Evolutionary conservation across 2,797 vertebrate genomes (phyloP).

Genomic region (Hipposideros larvatus): DNA sequence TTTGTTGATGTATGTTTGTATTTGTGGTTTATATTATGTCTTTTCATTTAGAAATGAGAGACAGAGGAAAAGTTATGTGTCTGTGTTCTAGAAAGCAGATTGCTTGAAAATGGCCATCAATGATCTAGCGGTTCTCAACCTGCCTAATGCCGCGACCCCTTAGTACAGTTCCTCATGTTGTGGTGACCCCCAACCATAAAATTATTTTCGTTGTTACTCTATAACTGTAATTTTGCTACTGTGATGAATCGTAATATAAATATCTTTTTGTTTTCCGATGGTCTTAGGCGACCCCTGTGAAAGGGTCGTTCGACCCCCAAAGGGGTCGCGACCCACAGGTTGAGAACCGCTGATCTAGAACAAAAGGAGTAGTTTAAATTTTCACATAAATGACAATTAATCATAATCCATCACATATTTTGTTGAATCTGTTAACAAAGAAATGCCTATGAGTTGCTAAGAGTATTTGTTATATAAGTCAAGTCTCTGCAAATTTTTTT

Average conservation of each 20-base stretch:
- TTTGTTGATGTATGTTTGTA: neutral
- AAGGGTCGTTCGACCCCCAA: no score
- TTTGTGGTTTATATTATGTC: neutral
- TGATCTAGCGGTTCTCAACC: neutral
- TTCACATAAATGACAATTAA: neutral
- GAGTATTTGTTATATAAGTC: neutral
- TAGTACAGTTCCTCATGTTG: no score
- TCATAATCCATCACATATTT: neutral
- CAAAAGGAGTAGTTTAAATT: neutral
- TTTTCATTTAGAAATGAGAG: conserved; percentile 3
- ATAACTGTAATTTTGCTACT: no score
- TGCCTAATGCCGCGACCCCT: no score
- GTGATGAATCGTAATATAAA: no score
- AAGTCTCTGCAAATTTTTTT: neutral
- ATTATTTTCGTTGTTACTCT: no score
- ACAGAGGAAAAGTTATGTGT: neutral
- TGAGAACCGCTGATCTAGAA: neutral
- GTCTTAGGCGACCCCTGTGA: no score
- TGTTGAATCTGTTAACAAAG: neutral
- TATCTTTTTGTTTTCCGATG: no score
- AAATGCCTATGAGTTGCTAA: neutral
- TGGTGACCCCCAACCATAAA: no score
- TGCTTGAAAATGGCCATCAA: neutral
- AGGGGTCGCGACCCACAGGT: no score
- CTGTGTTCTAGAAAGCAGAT: neutral